Evolutionary conservation across 1,140 invertebrate genomes (phyloP).

Genomic region (Lordiphosa collinella): DNA sequence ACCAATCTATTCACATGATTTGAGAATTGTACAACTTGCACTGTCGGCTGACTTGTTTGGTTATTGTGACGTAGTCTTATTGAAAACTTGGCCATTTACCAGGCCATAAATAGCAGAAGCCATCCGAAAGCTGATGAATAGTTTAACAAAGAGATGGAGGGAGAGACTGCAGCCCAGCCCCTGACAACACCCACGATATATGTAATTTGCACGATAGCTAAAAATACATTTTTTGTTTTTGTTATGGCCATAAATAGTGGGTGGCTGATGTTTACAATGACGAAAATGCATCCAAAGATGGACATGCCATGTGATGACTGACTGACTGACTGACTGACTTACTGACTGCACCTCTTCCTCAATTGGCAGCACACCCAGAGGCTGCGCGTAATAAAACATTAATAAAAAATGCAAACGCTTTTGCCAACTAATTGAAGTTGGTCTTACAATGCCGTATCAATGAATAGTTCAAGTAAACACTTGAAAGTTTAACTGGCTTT

Average conservation of each 20-base stretch:
- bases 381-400: too few relatives aligned
- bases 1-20: conserved; percentile 36
- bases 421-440: too few relatives aligned
- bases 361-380: conserved; percentile 54
- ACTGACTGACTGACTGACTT: conserved; percentile 29
- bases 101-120: too few relatives aligned
- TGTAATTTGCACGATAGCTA: conserved; percentile 30
- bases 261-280: background rate
- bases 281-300: conserved; percentile 1
- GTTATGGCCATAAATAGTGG: conserved; percentile 12
- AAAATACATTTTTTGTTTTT: conserved; percentile 33
- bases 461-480: too few relatives aligned
- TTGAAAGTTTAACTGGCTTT: too few relatives aligned
- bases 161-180: conserved; percentile 45
- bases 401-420: too few relatives aligned
- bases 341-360: conserved; percentile 58
- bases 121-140: conserved; percentile 4
- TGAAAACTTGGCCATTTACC: conserved; percentile 12
- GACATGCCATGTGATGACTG: conserved; percentile 10
- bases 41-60: conserved; percentile 20
- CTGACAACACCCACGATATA: conserved; percentile 53
- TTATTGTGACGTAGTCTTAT: conserved; percentile 36
- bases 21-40: conserved; percentile 12
- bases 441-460: too few relatives aligned
- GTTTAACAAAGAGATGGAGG: conserved; percentile 1